Base-by-base conservation (phyloP, 2,797 vertebrate species). In the Uromys caudimaculatus region DNA sequence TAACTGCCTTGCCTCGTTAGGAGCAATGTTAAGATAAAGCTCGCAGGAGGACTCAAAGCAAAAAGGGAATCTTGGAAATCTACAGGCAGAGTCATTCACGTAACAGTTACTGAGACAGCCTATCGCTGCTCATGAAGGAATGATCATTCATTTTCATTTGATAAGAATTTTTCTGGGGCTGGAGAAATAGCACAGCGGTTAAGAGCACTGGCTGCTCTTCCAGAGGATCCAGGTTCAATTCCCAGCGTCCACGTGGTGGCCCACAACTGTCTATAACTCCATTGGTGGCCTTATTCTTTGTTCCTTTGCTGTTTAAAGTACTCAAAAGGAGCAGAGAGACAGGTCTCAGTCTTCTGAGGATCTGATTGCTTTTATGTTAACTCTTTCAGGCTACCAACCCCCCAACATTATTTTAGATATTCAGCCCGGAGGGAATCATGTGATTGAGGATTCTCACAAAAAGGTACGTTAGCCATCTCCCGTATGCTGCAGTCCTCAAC, bases 351-450 rank as follows among this genome's bases (percentile, higher is more conserved):
- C 76, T 62, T 71, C 79, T 12, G 23, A 47, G 58, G 58, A 84
- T 29, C 29, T 95, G 95, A 52, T 94, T 78, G 91, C 27, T 94
- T 95, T 91, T n/a, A 4, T 91, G 54, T 92, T 95, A 76, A 96
- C 50, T 96, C 83, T 98, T 98, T 89, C 97, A 99, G 99, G 98
- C 94, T 97, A 96, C 19, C 89, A 97, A 95, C 89, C 94, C 82
- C 99, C 99, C 90, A 98, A 97, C 89, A 98, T 99, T 91, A 97
- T 99, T 97, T 98, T 99, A 97, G 99, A 99, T 94, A 93, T 99
- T 94, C 99, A 98, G 71, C 98, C 99, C 87, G 99, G 98, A 78
- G 98, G 98, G 81, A 99, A 98, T 98, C 99, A 99, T 98, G 98
- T 69, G 98, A 99, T 98, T 98, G 99, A 99, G 77, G 98, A 98